Percentiles rank a stretch among this genome's conserved stretches.
Evolutionary conservation across 2,888 invertebrate genomes (phyloP).

Genomic region (Andrena chrysosceles): DNA sequence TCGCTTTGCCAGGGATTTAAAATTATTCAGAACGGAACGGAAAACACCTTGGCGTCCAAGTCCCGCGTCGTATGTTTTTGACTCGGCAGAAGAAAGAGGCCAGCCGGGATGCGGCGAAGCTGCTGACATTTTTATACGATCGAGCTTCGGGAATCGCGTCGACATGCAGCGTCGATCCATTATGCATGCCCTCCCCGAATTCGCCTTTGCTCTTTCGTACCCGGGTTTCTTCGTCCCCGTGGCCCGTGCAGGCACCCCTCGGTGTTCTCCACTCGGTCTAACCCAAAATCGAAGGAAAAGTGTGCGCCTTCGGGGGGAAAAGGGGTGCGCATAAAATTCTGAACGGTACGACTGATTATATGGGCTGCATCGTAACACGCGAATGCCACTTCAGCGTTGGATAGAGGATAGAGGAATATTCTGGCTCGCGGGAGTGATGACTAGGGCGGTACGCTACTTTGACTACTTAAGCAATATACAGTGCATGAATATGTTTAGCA

Average conservation of each 20-base stretch:
- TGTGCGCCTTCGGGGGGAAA: not conserved
- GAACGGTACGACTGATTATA: conserved; percentile 1
- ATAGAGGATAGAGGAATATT: too few relatives aligned
- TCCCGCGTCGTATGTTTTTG: conserved; percentile 57
- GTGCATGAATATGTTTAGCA: too few relatives aligned
- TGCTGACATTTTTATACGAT: conserved; percentile 71
- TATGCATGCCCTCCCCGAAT: conserved; percentile 68
- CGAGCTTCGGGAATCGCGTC: conserved; percentile 64
- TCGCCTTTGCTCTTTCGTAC: conserved; percentile 60
- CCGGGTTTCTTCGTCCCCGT: conserved; percentile 50
- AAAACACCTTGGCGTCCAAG: conserved; percentile 49
- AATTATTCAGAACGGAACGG: conserved; percentile 64
- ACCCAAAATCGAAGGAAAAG: conserved; percentile 14
- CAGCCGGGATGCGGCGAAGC: conserved; percentile 50
- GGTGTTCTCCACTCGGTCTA: conserved; percentile 14
- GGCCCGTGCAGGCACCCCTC: not conserved
- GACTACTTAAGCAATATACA: too few relatives aligned
- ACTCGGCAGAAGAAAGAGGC: conserved; percentile 42
- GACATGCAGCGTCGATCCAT: conserved; percentile 70
- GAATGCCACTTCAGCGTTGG: conserved; percentile 4
- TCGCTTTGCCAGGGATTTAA: conserved; percentile 53
- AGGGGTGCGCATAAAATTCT: conserved; percentile 30
- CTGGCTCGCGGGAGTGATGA: too few relatives aligned
- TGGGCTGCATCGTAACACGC: conserved; percentile 10
- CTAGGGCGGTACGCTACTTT: too few relatives aligned